phyloP scores from a whole-genome alignment of 1,140 invertebrate genomes.

The Triops longicaudatus region DNA sequence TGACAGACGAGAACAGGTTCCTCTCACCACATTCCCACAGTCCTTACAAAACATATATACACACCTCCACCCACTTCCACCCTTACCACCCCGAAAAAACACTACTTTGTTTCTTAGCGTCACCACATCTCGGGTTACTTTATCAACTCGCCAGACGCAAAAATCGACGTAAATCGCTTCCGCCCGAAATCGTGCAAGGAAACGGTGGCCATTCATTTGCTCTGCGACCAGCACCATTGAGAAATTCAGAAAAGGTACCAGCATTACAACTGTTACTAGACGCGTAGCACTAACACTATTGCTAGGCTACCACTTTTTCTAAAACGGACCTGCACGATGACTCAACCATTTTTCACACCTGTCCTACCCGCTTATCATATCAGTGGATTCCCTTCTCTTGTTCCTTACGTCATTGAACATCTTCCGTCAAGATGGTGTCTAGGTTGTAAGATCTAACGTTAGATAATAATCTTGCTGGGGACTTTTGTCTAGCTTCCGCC shows the following conservation, averaged over 20 bases:
- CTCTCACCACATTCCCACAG: constrained; percentile 2
- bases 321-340: not conserved
- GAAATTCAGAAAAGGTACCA: not conserved
- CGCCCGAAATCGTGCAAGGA: not conserved
- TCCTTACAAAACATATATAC: not conserved
- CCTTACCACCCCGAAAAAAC: not conserved
- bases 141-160: not conserved
- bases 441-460: too few species aligned
- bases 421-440: too few species aligned
- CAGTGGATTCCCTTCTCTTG: too few species aligned
- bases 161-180: not conserved
- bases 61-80: not conserved
- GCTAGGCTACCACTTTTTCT: too few species aligned
- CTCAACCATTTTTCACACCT: not conserved
- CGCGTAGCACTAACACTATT: not conserved
- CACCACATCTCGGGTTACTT: not conserved
- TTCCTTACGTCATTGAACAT: too few species aligned
- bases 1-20: not conserved
- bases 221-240: not conserved
- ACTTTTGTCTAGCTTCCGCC: too few species aligned
- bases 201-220: not conserved
- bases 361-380: not conserved
- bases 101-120: not conserved
- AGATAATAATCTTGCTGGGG: too few species aligned
- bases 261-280: not conserved